Percentiles rank a stretch among this genome's conserved stretches.
These are phyloP conservation scores for Sminthurides bifidus DNA, from an alignment of 1,140 invertebrate species.

Conservation along the genomic window DNA sequence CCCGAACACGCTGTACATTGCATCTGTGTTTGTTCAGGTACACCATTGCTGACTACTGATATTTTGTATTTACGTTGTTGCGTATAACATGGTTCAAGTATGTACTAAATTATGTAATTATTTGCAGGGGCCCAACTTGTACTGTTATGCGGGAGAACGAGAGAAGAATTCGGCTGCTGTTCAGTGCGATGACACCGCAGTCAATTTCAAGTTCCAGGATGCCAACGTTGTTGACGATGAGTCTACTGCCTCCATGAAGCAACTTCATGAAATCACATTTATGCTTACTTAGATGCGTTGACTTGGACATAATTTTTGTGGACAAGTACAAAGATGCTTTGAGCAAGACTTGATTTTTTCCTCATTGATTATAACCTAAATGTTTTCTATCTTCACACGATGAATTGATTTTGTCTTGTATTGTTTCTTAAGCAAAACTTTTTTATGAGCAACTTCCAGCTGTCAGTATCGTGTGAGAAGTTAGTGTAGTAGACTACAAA, in stretches of 20 bases:
- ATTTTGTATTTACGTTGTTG: background rate
- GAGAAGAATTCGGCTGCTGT: background rate
- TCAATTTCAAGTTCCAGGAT: slow-evolving; percentile 10
- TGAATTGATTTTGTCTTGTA: too few relatives aligned
- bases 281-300: slow-evolving; percentile 5
- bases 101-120: background rate
- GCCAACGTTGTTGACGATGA: slow-evolving; percentile 5
- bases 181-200: background rate
- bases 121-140: slow-evolving; percentile 1
- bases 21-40: slow-evolving; percentile 7
- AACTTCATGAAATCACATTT: slow-evolving; percentile 6
- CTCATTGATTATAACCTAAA: too few relatives aligned
- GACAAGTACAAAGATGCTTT: too few relatives aligned
- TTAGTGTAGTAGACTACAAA: too few relatives aligned
- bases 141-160: slow-evolving; percentile 7
- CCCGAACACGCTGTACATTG: slow-evolving; percentile 3
- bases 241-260: slow-evolving; percentile 3
- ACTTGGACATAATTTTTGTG: too few relatives aligned
- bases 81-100: background rate
- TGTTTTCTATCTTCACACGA: too few relatives aligned
- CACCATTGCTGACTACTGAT: background rate
- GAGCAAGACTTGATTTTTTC: too few relatives aligned
- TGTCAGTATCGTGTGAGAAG: too few relatives aligned
- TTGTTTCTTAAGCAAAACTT: too few relatives aligned
- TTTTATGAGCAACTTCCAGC: too few relatives aligned